phyloP scores from a whole-genome alignment of 2,797 vertebrate species.

The Momotus momota region DNA sequence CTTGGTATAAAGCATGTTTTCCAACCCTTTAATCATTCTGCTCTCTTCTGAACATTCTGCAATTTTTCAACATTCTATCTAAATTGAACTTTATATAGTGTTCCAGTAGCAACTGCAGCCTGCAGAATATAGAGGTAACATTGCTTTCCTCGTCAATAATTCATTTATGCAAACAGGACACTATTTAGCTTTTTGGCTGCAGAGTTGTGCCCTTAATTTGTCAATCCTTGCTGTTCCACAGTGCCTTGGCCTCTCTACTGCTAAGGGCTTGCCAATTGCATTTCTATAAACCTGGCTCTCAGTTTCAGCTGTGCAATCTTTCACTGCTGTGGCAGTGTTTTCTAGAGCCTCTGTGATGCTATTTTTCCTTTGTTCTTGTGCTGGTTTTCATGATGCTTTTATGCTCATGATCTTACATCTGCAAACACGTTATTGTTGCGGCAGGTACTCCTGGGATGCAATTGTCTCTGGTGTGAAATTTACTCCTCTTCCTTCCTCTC shows the following conservation, averaged over 20 bases:
- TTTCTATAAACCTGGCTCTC: not conserved
- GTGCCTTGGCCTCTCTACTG: not conserved
- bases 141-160: slow-evolving; percentile 16
- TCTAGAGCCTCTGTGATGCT: not conserved
- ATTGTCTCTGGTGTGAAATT: not conserved
- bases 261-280: not conserved
- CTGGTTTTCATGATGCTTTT: not conserved
- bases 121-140: not conserved
- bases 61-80: slow-evolving; percentile 23
- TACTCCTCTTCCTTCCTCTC: not conserved
- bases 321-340: not conserved
- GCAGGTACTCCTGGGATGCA: not conserved
- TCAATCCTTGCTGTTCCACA: not conserved
- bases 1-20: slow-evolving; percentile 44
- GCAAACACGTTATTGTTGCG: not conserved
- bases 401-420: not conserved
- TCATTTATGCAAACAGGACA: slow-evolving; percentile 35
- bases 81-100: slow-evolving; percentile 37
- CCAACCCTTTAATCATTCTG: slow-evolving; percentile 55
- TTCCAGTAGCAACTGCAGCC: slow-evolving; percentile 18
- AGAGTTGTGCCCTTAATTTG: slow-evolving; percentile 20
- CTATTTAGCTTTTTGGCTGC: slow-evolving; percentile 26
- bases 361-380: not conserved
- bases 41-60: not conserved
- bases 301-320: not conserved